Evolutionary conservation across 2,888 invertebrate genomes (phyloP), one percentile per base, ranked within the genome.

Genomic region (Tineola bisselliella): DNA sequence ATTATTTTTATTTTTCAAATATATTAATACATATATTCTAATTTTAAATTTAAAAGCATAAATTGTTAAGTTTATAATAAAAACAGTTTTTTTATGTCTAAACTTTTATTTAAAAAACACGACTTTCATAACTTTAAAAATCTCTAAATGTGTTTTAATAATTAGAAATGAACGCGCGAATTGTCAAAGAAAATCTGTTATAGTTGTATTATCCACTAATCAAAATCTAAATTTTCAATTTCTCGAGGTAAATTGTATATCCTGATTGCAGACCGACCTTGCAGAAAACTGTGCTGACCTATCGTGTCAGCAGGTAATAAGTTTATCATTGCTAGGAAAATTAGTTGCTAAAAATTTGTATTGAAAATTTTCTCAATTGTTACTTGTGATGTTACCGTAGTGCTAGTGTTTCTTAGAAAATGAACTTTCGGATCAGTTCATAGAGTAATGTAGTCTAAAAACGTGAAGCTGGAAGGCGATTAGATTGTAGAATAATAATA

Each of bases 231-330:
- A 44, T 38, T 38, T 61, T 25, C 25, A 25, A 54, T 54, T 56
- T 52, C 56, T 30, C 30, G 33, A 56, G 17, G 76, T 79, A 76
- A 77, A 79, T 70, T 72, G 68, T 72, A 73, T 77, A 76, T 78
- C 77, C 80, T 87, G 78, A 84, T 87, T 87, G 70, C 87, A 87
- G 87, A 84, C 77, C 72, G 81, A 86, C 83, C 84, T 87, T 71
- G 84, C 80, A 66, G 87, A 87, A 82, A 87, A 87, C 75, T 87
- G 87, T 84, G 86, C 87, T 87, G 87, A 86, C 87, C 81, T 87
- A 76, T 86, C 87, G 79, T 87, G 87, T 87, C 87, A 87, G 87
- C 87, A 87, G 87, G 87, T 87, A 87, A 87, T 74, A 72, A 73
- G 65, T 70, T 69, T 77, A 75, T 76, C 67, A 76, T 78, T 77